Base-by-base conservation (phyloP, 64 coral and sea anemone species). In the Montipora efflorescens region DNA sequence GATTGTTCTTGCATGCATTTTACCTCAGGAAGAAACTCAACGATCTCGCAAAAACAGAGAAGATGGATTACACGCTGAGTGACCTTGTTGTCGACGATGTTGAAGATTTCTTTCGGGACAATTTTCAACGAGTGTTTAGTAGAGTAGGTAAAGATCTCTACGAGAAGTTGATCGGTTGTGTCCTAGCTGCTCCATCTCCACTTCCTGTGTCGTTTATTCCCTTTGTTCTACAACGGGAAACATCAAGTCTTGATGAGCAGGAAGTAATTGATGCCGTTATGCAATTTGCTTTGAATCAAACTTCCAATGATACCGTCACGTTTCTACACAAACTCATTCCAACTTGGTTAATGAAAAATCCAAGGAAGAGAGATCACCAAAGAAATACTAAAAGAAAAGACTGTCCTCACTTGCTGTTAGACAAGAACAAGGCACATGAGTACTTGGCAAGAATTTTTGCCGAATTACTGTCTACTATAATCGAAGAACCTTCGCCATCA, bases 301-400 rank as follows among this genome's bases (percentile, higher is more conserved):
- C 66, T 75, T 62, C 46, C 48, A 81, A 92, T 77, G 3, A 76
- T 16, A 68, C 84, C 13, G 78, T 79, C 46, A 79, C 75, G 3
- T 93, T 93, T 88, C 47, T 88, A 6, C 91, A 88, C 47, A 93
- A 84, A 21, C 64, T 93, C 13, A 79, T 93, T 5, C 91, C 91
- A 48, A 43, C 53, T 57, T 93, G 91, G 91, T 67, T 93, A 48
- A 88, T 50, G 15, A 14, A 88, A 36, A 36, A 36, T 36, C 28
- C 28, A 0, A 0, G 28, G 28, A 36, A 1, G 28, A 36, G 28
- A 36, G 28, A 36, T 0, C 0, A 36, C 28, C 28, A 36, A 36
- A 36, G 28, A 36, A 36, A 36, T 0, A 1, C 28, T 28, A 45
- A 80, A 84, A 45, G 88, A 13, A 67, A 81, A 72, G 90, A 82